Evolutionary conservation across 2,113 vertebrate genomes (phyloP), one percentile per base, ranked within the genome.

Genomic region (Galemys pyrenaicus): DNA sequence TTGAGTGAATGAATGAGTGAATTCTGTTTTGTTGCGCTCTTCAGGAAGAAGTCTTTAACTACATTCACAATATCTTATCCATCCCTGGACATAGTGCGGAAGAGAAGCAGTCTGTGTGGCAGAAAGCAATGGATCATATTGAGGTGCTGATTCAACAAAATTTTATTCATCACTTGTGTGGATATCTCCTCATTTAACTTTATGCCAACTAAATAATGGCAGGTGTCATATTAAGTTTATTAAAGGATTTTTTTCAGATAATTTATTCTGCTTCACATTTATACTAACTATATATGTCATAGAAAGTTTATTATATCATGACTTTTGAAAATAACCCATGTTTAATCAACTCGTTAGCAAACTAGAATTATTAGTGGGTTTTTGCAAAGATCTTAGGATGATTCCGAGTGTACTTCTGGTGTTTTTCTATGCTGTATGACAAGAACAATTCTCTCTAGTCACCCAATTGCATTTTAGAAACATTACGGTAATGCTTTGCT

Each of bases 1-100:
- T 46, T 35, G 11, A 85, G 54, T 89, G 65, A 77, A 39, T 60
- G 46, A 91, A 26, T 75, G 64, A 85, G 35, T 89, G 46, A 49
- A 58, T 80, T 56, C 30, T 35, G 24, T 37, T 89, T 30, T 16
- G 94, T 96, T 97, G 28, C 98, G 46, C 37, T 82, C 87, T 96
- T 51, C 97, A 99, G 99, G 98, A 98, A 92, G 99, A 99, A 92
- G 98, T 99, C 96, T 99, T 99, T 98, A 99, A 98, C 97, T 99
- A 99, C 70, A 98, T 99, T 94, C 99, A 99, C 97, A 99, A 99
- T 91, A 99, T 99, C 92, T 98, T 99, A 81, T 99, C 99, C 41
- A 99, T 99, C 97, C 99, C 99, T 49, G 99, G 99, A 32, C 99
- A 99, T 97, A 99, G 98, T 19, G 37, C 97, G 1, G 99, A 99